phyloP scores from a whole-genome alignment of 2,797 vertebrate genomes.

The Clarias fuscus region DNA sequence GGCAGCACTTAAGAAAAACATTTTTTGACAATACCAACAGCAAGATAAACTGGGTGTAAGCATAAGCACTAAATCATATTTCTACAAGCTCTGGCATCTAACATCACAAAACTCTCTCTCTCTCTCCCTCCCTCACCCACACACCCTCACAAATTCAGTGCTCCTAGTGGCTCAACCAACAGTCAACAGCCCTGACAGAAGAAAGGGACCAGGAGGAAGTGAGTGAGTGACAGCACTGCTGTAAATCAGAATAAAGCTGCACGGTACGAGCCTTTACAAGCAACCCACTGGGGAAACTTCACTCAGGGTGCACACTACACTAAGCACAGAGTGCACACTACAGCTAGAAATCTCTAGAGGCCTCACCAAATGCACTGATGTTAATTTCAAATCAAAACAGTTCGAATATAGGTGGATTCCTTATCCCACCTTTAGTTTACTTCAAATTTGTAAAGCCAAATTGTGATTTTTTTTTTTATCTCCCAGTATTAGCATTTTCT shows the following conservation, averaged over 20 bases:
- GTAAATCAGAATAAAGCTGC: conserved; percentile 13
- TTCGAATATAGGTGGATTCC: not conserved
- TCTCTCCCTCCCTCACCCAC: not conserved
- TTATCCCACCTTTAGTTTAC: not conserved
- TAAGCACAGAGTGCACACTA: not conserved
- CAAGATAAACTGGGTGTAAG: not conserved
- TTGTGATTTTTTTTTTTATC: not conserved
- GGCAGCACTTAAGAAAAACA: not conserved
- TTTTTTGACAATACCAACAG: conserved; percentile 6
- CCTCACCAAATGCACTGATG: too few species aligned
- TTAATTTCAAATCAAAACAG: not conserved
- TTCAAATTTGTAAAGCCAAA: not conserved
- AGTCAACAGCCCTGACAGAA: conserved; percentile 7
- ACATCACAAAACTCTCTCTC: not conserved
- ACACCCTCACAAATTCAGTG: not conserved
- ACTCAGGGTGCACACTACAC: too few species aligned
- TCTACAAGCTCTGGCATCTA: conserved; percentile 17
- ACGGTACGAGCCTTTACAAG: not conserved
- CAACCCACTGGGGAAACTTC: not conserved
- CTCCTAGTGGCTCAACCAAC: not conserved
- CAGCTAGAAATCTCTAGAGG: not conserved
- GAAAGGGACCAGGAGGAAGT: not conserved
- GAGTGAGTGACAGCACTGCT: not conserved
- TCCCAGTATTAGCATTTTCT: not conserved
- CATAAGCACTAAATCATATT: not conserved